Conservation (phyloP, 1,140 invertebrate genomes). For the Pinna nobilis region DNA sequence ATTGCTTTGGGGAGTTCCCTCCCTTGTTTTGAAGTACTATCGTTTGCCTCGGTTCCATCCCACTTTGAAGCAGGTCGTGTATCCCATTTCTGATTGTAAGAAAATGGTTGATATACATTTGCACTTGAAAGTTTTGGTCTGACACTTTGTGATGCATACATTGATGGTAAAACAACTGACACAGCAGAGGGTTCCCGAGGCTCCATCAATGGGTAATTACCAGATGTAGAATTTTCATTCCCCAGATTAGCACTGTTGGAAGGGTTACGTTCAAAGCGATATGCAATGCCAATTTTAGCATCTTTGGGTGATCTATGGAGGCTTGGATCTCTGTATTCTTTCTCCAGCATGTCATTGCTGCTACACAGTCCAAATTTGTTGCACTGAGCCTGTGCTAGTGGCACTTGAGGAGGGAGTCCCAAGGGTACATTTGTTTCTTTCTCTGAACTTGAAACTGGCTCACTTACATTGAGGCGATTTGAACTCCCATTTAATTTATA, state of each 20-base stretch:
- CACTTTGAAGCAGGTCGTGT: not conserved
- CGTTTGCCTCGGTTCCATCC: not conserved
- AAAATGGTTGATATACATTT: constrained; percentile 10
- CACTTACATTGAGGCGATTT: constrained; percentile 83
- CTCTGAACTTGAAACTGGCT: constrained; percentile 34
- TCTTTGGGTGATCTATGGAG: constrained; percentile 66
- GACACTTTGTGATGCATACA: not conserved
- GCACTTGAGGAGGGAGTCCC: constrained; percentile 49
- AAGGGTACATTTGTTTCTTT: constrained; percentile 15
- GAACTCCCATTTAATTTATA: constrained; percentile 54
- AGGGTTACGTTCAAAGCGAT: constrained; percentile 64
- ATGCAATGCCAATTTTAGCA: constrained; percentile 70
- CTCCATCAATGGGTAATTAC: not conserved
- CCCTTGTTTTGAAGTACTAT: not conserved
- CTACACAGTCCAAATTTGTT: constrained; percentile 45
- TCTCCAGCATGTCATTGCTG: constrained; percentile 46
- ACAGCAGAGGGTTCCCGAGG: constrained; percentile 13
- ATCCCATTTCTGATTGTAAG: too few relatives aligned
- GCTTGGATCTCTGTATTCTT: constrained; percentile 68
- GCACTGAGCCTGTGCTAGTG: constrained; percentile 35
- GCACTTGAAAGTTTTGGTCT: not conserved
- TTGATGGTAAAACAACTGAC: constrained; percentile 31
- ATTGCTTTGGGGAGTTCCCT: too few relatives aligned
- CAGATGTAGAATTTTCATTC: not conserved
- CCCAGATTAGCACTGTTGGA: constrained; percentile 13